Percentiles rank a stretch among this genome's conserved stretches.
These are phyloP conservation scores for Babyrousa celebensis DNA, from an alignment of 2,797 vertebrate species.

Conservation along the genomic window DNA sequence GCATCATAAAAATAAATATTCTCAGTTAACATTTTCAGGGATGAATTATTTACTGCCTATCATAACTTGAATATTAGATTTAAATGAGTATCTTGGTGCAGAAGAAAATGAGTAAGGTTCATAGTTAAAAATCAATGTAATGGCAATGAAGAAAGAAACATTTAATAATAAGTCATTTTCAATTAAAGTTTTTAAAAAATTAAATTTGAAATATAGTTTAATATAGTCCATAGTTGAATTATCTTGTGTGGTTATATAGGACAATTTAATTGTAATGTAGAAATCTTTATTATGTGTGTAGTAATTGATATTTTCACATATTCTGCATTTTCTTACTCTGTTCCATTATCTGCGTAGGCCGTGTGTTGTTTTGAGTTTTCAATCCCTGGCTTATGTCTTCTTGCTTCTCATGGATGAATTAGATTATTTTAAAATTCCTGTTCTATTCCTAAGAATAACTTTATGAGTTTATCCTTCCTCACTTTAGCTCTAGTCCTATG, in stretches of 20 bases:
- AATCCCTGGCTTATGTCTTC: not conserved
- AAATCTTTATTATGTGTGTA: not conserved
- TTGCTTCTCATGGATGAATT: not conserved
- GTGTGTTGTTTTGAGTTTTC: not conserved
- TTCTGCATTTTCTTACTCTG: not conserved
- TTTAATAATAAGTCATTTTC: not conserved
- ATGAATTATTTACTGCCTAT: constrained; percentile 49
- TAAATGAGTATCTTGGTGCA: constrained; percentile 7
- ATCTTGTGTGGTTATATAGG: not conserved
- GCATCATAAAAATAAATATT: constrained; percentile 58
- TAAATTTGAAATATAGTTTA: constrained; percentile 10
- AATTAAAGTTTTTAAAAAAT: not conserved
- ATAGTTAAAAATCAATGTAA: constrained; percentile 44
- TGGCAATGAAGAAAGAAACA: not conserved
- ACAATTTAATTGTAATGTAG: constrained; percentile 7
- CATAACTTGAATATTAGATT: not conserved
- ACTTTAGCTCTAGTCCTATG: not conserved
- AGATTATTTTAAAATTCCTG: not conserved
- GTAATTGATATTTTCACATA: not conserved
- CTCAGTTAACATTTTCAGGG: constrained; percentile 44
- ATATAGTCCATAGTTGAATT: not conserved
- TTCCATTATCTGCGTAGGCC: not conserved
- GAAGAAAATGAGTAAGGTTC: not conserved
- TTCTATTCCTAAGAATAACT: not conserved
- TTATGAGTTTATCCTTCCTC: not conserved